These are phyloP conservation scores for Planococcus citri DNA, from an alignment of 1,140 invertebrate genomes.

Conservation along the genomic window DNA sequence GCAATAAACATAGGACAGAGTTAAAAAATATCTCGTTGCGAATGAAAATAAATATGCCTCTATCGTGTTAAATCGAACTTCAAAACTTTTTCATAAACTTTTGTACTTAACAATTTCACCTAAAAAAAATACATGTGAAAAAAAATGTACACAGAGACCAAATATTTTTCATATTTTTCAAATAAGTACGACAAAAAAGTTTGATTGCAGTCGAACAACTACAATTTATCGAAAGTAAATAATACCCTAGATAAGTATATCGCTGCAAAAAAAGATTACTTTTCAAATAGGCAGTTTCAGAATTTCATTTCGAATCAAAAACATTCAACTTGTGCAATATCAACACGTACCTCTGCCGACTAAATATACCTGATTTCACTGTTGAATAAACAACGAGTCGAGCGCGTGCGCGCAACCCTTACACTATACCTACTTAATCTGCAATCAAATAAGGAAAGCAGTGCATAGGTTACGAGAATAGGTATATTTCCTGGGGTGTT, in stretches of 20 bases:
- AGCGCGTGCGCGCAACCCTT: background rate
- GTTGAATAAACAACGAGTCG: background rate
- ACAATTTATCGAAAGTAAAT: too few relatives aligned
- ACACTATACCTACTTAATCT: too few relatives aligned
- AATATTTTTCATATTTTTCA: too few relatives aligned
- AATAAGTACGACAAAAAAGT: too few relatives aligned
- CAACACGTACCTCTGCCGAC: background rate
- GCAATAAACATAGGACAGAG: background rate
- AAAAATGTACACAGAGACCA: too few relatives aligned
- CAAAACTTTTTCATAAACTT: background rate
- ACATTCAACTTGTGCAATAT: conserved; percentile 7
- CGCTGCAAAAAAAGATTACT: too few relatives aligned
- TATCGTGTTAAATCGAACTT: background rate
- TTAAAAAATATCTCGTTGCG: background rate
- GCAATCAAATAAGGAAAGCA: background rate
- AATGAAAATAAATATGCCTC: background rate
- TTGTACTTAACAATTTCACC: background rate
- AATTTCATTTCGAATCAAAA: background rate
- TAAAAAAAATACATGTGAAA: background rate
- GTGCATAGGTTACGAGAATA: background rate
- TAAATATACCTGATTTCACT: background rate
- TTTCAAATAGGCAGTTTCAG: too few relatives aligned
- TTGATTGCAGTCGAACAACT: too few relatives aligned
- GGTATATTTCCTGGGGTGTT: too few relatives aligned
- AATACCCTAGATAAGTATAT: too few relatives aligned